phyloP scores from a whole-genome alignment of 2,113 vertebrate species.

The Spilogale gracilis region DNA sequence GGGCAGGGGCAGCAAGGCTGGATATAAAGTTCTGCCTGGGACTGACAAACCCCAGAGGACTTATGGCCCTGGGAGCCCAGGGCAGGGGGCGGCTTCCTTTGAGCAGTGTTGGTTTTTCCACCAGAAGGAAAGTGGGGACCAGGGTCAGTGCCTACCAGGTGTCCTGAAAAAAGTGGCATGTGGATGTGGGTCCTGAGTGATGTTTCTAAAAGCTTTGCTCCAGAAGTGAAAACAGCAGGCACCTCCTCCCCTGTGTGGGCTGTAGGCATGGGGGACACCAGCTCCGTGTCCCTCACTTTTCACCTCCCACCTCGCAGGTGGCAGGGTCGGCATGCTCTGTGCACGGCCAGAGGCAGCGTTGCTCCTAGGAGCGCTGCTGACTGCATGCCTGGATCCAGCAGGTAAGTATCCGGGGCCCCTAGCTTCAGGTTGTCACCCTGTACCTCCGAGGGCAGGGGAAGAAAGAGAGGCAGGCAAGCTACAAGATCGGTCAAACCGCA shows the following conservation, averaged over 20 bases:
- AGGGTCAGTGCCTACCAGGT: not conserved
- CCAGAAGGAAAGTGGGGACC: too few relatives aligned
- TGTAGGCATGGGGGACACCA: not conserved
- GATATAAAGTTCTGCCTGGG: not conserved
- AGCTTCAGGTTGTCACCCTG: not conserved
- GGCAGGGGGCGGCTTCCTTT: not conserved
- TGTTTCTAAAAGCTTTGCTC: not conserved
- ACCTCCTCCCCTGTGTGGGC: too few relatives aligned
- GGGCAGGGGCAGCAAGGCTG: not conserved
- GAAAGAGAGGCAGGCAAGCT: not conserved
- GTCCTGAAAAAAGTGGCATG: not conserved
- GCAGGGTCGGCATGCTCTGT: conserved; percentile 38
- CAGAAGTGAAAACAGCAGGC: not conserved
- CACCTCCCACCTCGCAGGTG: not conserved
- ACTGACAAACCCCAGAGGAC: not conserved
- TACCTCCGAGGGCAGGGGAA: not conserved
- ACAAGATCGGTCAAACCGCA: not conserved
- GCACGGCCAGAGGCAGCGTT: conserved; percentile 4
- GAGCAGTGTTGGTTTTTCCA: not conserved
- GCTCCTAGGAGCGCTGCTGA: conserved; percentile 74
- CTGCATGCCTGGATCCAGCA: not conserved
- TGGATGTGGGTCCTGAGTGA: not conserved
- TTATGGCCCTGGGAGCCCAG: not conserved
- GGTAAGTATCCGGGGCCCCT: conserved; percentile 72
- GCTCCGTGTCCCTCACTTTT: not conserved